Base-by-base conservation (phyloP, 2,888 invertebrate genomes). In the Danaus chrysippus region DNA sequence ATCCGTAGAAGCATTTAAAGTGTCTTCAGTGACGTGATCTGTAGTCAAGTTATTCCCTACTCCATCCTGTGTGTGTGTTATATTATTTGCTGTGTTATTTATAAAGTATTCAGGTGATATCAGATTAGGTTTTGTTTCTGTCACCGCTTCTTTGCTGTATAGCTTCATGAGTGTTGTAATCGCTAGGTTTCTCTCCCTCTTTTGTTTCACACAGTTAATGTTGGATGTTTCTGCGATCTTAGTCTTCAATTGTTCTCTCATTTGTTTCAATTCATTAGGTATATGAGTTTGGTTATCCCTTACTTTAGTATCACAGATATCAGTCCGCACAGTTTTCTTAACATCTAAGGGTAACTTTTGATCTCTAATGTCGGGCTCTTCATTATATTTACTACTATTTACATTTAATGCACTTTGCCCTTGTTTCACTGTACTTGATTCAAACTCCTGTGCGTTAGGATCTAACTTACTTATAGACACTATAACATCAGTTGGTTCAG, bases 131-230 rank as follows among this genome's bases (percentile, higher is more conserved):
- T 70, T 70, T 3, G 64, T 63, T 10, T 66, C 43, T 15, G 56
- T 54, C 3, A 41, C 12, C 58, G 65, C 60, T 17, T 62, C n/a
- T 10, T 68, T n/a, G 1, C 80, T 71, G 61, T 79, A 72, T 0
- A 86, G 68, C 54, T 76, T 80, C 3, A 87, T 63, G 1, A 88
- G 68, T 10, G 81, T 72, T 1, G 81, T 77, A 1, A 87, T 84
- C 0, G 87, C 88, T 0, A 81, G 73, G 62, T 87, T 86, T 44
- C 77, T 79, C 56, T 79, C 75, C 11, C 70, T 75, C 57, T 78
- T 81, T 0, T 68, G 56, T 64, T 74, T 72, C 9, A 73, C 69
- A 13, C 76, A 72, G 42, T 75, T 71, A 0, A 70, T 64, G 42
- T 78, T 75, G 0, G 76, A 65, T 0, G 75, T 71, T 2, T 71